These are phyloP conservation scores for Calyptommatus sinebrachiatus DNA, from an alignment of 2,113 vertebrate species.

Conservation along the genomic window DNA sequence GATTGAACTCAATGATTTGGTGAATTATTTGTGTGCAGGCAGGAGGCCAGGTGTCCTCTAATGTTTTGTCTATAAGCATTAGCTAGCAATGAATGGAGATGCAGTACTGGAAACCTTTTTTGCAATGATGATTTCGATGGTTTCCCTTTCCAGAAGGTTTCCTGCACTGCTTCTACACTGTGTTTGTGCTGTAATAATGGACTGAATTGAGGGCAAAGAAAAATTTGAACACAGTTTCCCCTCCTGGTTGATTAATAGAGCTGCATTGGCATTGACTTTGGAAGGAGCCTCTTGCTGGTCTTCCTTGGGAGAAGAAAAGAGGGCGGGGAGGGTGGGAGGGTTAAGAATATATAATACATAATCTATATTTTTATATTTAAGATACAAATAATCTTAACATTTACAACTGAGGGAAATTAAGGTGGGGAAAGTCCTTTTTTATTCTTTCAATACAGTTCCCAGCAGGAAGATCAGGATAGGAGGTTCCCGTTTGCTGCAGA, in stretches of 20 bases:
- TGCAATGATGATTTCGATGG: conserved; percentile 26
- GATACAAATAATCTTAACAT: conserved; percentile 33
- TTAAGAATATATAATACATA: conserved; percentile 49
- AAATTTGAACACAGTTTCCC: conserved; percentile 43
- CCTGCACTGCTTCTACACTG: conserved; percentile 35
- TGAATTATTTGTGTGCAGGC: conserved; percentile 57
- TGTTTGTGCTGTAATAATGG: conserved; percentile 41
- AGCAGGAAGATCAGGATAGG: conserved; percentile 95
- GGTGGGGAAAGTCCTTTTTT: conserved; percentile 80
- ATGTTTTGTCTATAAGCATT: conserved; percentile 31
- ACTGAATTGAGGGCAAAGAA: conserved; percentile 30
- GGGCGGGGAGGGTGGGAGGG: conserved; percentile 42
- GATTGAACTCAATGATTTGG: conserved; percentile 30
- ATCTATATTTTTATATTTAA: background rate
- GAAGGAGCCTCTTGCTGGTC: conserved; percentile 50
- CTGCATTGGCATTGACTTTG: conserved; percentile 56
- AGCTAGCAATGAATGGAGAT: conserved; percentile 34
- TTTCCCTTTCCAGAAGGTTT: conserved; percentile 24
- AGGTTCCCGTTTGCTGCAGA: conserved; percentile 96
- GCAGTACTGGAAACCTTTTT: background rate
- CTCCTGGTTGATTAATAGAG: conserved; percentile 42
- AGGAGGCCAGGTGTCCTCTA: conserved; percentile 49
- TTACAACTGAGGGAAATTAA: conserved; percentile 69
- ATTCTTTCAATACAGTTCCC: conserved; percentile 88
- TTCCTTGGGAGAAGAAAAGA: conserved; percentile 48